Evolutionary conservation across 1,140 invertebrate genomes (phyloP).

Genomic region (Drusus annulatus): DNA sequence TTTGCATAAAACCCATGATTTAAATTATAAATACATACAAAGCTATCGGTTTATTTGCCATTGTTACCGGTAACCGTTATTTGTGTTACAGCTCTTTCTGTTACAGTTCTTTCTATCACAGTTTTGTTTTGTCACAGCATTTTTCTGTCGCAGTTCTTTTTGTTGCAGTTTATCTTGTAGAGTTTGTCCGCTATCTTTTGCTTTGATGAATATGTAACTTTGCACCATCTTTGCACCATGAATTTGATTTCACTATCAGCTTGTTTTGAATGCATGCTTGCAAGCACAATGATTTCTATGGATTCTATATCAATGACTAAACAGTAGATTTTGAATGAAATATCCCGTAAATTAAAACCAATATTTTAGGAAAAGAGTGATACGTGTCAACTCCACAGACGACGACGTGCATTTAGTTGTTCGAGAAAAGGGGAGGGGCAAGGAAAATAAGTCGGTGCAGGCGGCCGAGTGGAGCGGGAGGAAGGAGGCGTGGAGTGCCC

Average conservation of each 20-base stretch:
- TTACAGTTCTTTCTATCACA: no score
- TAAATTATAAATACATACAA: no score
- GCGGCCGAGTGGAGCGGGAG: conserved; percentile 79
- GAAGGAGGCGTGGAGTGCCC: conserved; percentile 84
- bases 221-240: no score
- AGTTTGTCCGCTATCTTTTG: no score
- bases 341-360: conserved; percentile 59
- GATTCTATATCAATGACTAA: conserved; percentile 12
- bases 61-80: no score
- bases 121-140: no score
- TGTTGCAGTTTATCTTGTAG: no score
- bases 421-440: conserved; percentile 75
- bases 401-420: conserved; percentile 79
- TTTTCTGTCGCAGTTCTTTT: no score
- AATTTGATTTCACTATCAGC: no score
- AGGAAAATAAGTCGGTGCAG: conserved; percentile 80
- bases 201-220: no score
- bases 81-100: no score
- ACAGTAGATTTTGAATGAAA: conserved; percentile 55
- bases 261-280: background rate
- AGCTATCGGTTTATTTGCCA: no score
- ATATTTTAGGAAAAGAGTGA: conserved; percentile 79
- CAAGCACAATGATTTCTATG: background rate
- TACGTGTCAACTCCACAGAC: conserved; percentile 81
- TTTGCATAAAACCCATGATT: background rate